Conservation (phyloP, 2,888 invertebrate genomes). For the Dilophus febrilis region DNA sequence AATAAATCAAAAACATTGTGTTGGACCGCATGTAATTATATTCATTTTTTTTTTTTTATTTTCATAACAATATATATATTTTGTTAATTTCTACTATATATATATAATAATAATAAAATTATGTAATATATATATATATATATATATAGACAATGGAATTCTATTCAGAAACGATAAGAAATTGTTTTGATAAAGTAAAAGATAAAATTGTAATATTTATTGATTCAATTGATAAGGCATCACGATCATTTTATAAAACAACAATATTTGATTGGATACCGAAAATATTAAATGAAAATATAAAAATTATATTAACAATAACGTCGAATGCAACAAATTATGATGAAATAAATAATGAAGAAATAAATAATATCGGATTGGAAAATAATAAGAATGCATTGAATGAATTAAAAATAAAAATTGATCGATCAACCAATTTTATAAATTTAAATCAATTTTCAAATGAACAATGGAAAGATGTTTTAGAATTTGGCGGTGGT, state of each 20-base stretch:
- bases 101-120: not conserved
- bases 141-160: slow-evolving; percentile 1
- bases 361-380: no score
- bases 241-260: no score
- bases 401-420: slow-evolving; percentile 18
- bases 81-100: not conserved
- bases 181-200: slow-evolving; percentile 20
- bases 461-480: slow-evolving; percentile 27
- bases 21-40: slow-evolving; percentile 39
- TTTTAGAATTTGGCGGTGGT: slow-evolving; percentile 24
- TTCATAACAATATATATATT: not conserved
- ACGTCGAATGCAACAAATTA: slow-evolving; percentile 4
- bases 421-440: slow-evolving; percentile 22
- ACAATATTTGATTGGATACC: slow-evolving; percentile 53
- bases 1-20: slow-evolving; percentile 45
- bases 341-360: slow-evolving; percentile 1
- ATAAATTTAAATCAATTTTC: slow-evolving; percentile 22
- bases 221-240: slow-evolving; percentile 58
- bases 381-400: no score
- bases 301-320: slow-evolving; percentile 56
- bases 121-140: not conserved
- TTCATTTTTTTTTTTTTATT: not conserved
- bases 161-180: slow-evolving; percentile 39
- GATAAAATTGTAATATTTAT: slow-evolving; percentile 52
- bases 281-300: slow-evolving; percentile 48